phyloP scores from a whole-genome alignment of 2,797 vertebrate species.

The Nasua narica region DNA sequence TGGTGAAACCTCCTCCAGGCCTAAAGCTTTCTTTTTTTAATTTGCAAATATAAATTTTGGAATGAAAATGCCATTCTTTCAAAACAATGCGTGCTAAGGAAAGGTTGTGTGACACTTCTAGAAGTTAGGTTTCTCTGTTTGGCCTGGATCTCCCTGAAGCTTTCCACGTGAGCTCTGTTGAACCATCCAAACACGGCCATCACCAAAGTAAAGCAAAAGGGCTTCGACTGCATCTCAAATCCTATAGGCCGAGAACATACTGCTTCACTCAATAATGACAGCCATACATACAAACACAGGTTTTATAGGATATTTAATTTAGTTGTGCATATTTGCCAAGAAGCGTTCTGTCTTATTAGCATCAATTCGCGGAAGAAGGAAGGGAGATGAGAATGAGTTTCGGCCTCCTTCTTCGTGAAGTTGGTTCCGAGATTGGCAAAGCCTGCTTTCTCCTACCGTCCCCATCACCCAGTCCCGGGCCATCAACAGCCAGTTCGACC shows the following conservation, averaged over 20 bases:
- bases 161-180: not conserved
- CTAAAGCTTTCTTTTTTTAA: not conserved
- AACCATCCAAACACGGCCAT: not conserved
- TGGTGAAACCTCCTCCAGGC: not conserved
- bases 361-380: not conserved
- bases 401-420: not conserved
- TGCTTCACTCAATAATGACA: not conserved
- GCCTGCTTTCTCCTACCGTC: not conserved
- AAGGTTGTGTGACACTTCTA: constrained; percentile 20
- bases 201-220: constrained; percentile 16
- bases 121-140: constrained; percentile 38
- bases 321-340: not conserved
- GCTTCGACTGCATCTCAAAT: not conserved
- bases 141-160: not conserved
- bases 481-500: not conserved
- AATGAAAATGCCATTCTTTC: constrained; percentile 27
- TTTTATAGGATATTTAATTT: constrained; percentile 12
- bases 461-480: not conserved
- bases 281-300: constrained; percentile 22
- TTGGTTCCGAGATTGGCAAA: not conserved
- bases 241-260: constrained; percentile 31
- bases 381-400: not conserved
- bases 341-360: not conserved
- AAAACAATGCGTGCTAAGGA: constrained; percentile 2
- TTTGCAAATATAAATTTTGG: constrained; percentile 45